These are phyloP conservation scores for Triplophysa rosa DNA, from an alignment of 2,113 vertebrate species.

Conservation along the genomic window DNA sequence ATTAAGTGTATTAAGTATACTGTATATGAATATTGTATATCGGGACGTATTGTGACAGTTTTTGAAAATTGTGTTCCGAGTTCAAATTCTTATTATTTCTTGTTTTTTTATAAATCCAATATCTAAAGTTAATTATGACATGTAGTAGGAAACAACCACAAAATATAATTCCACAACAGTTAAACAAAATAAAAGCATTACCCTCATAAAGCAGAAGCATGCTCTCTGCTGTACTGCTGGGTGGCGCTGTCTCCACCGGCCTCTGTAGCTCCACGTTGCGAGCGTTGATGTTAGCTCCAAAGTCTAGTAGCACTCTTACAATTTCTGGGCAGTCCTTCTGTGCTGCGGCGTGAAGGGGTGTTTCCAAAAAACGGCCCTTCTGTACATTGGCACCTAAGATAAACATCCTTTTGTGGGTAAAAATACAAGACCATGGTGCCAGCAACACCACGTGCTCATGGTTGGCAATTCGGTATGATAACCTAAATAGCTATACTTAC, in stretches of 20 bases:
- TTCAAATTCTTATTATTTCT: no score
- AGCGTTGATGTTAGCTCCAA: constrained; percentile 84
- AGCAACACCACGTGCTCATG: no score
- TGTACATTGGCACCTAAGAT: constrained; percentile 82
- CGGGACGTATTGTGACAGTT: no score
- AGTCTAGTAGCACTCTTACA: constrained; percentile 80
- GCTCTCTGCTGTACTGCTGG: constrained; percentile 77
- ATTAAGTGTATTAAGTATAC: no score
- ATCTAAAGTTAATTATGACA: no score
- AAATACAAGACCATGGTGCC: no score
- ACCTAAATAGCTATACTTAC: not conserved
- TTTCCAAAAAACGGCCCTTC: constrained; percentile 83
- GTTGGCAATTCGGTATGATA: not conserved
- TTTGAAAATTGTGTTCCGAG: no score
- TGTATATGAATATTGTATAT: no score
- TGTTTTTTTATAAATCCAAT: no score
- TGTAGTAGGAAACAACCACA: no score
- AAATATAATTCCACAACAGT: not conserved
- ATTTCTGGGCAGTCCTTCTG: constrained; percentile 78
- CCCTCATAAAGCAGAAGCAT: constrained; percentile 81
- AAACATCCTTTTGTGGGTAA: not conserved
- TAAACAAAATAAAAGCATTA: constrained; percentile 45
- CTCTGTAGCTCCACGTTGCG: constrained; percentile 81
- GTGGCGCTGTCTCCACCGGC: constrained; percentile 79
- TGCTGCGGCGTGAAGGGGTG: constrained; percentile 82